These are phyloP conservation scores for Aleiodes testaceus DNA, from an alignment of 2,888 invertebrate genomes.

Conservation along the genomic window DNA sequence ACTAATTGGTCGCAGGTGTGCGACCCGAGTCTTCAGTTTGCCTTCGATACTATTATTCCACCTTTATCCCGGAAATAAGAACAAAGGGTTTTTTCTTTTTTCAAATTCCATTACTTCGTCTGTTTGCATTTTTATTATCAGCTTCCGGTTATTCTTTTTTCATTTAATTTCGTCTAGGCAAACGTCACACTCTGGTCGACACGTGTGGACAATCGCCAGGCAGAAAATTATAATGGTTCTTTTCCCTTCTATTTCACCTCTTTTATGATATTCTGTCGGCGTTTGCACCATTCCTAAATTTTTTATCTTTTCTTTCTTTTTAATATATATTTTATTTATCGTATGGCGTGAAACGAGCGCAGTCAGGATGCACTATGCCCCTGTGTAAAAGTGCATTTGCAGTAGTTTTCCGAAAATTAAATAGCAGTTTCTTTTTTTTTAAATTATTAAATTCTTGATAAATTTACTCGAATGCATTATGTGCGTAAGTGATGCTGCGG, in stretches of 20 bases:
- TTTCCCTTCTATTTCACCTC: constrained; percentile 32
- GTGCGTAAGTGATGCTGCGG: constrained; percentile 51
- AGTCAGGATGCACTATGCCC: constrained; percentile 33
- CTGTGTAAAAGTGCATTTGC: constrained; percentile 1
- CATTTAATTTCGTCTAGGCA: constrained; percentile 39
- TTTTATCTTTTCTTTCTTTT: constrained; percentile 30
- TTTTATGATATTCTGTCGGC: constrained; percentile 42
- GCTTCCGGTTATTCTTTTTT: constrained; percentile 37
- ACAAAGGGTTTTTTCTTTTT: constrained; percentile 20
- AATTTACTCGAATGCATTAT: constrained; percentile 41
- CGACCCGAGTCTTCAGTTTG: constrained; percentile 53
- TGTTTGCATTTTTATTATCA: constrained; percentile 16
- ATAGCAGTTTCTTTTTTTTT: not conserved
- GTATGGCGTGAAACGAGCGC: constrained; percentile 34
- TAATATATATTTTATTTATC: constrained; percentile 32
- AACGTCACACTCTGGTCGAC: constrained; percentile 27
- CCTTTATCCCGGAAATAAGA: constrained; percentile 37
- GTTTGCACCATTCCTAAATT: constrained; percentile 1
- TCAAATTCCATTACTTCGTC: no score
- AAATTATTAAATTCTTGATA: not conserved
- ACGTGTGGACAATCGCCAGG: constrained; percentile 46
- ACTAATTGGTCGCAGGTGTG: constrained; percentile 57
- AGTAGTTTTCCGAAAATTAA: constrained; percentile 11
- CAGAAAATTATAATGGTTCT: constrained; percentile 38
- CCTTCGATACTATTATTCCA: constrained; percentile 48